Base-by-base conservation (phyloP, 1,140 invertebrate genomes). In the Caenorhabditis remanei region DNA sequence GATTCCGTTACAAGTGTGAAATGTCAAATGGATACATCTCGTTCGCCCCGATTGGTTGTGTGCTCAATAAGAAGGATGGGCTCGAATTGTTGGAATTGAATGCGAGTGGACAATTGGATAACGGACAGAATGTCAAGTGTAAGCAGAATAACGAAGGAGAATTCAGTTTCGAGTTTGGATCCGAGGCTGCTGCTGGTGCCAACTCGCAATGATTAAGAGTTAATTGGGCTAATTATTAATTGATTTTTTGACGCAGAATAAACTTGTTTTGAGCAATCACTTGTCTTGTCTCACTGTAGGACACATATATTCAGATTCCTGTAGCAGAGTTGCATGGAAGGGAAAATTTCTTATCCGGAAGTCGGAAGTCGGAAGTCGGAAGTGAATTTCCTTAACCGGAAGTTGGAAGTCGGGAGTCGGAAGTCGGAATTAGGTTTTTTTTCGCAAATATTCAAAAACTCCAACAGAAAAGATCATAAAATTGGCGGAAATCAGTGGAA, bases 111-210 rank as follows among this genome's bases (percentile, higher is more conserved):
- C 71, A 79, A 50, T 46, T 79, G 14, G 71, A 79, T n/a, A 79
- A 79, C 46, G 46, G 71, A 79, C 71, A 79, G 53, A 79, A 79
- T n/a, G 71, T 79, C 21, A 79, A 79, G 46, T 79, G 71, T n/a
- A 79, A 79, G 71, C 71, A 79, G 46, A 79, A 79, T n/a, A 79
- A 79, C 46, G 71, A 79, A 79, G 71, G 71, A 79, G 71, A 79
- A 79, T 79, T 50, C 46, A 79, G 71, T 32, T 79, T 79, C 46
- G 71, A 79, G 53, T 79, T 79, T 21, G 71, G 71, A 50, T 79
- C 71, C 5, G 43, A 79, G 14, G 71, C 71, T 2, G n/a, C 43
- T 5, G 8, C 6, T 11, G 13, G 16, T 11, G 53, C 50, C 9
- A 79, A 79, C 46, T n/a, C n/a, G n/a, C n/a, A n/a, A n/a, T 79